These are phyloP conservation scores for Lethenteron camtschaticum DNA, from an alignment of 2,113 vertebrate species.

Conservation along the genomic window DNA sequence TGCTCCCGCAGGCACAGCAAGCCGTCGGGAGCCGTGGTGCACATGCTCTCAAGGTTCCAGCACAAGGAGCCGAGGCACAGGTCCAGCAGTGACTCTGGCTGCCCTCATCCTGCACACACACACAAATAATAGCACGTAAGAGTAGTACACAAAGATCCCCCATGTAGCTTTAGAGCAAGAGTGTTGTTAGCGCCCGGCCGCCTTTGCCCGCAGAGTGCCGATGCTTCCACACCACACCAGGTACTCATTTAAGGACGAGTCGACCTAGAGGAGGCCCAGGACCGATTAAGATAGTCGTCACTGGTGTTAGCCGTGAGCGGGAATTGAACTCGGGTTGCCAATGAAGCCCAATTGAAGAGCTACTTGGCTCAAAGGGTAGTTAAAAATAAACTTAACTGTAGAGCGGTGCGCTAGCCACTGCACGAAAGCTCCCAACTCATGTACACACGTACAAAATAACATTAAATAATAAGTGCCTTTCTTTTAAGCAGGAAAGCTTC, in stretches of 20 bases:
- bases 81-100: constrained; percentile 61
- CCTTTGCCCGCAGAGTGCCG: background rate
- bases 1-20: constrained; percentile 66
- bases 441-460: too few species aligned
- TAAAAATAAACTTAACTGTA: too few species aligned
- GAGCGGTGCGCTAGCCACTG: too few species aligned
- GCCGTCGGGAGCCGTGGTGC: constrained; percentile 64
- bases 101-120: constrained; percentile 48
- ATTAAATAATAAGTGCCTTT: too few species aligned
- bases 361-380: too few species aligned
- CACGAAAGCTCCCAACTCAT: too few species aligned
- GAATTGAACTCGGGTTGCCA: too few species aligned
- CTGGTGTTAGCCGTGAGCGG: too few species aligned
- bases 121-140: background rate
- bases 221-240: background rate
- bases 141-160: background rate
- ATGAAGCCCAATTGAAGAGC: too few species aligned
- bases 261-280: too few species aligned
- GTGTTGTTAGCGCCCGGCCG: background rate
- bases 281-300: too few species aligned
- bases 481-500: too few species aligned
- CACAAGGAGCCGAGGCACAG: constrained; percentile 75
- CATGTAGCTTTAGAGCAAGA: background rate
- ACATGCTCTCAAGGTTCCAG: constrained; percentile 63
- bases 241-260: background rate